Percentiles rank a stretch among this genome's conserved stretches.
These are phyloP conservation scores for Aelia acuminata DNA, from an alignment of 2,888 invertebrate genomes.

Conservation along the genomic window DNA sequence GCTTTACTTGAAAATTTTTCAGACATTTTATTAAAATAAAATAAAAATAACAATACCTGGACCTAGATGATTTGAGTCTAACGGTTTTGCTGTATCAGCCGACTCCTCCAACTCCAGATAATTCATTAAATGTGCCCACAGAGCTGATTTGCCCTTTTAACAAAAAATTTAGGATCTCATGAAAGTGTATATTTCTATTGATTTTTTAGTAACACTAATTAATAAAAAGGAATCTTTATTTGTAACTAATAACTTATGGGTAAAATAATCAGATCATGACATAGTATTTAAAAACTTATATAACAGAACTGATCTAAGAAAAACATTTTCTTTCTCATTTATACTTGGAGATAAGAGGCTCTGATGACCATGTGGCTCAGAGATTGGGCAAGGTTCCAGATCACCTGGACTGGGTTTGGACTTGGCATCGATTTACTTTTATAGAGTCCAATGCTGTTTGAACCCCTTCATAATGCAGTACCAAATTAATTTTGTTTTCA, in stretches of 20 bases:
- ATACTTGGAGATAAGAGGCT: too few species aligned
- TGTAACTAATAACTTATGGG: background rate
- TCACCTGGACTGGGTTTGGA: too few species aligned
- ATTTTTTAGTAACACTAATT: background rate
- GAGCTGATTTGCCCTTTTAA: constrained; percentile 89
- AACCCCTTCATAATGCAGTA: too few species aligned
- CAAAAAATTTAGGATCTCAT: background rate
- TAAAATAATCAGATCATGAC: too few species aligned
- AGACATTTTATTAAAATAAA: background rate
- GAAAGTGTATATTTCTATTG: background rate
- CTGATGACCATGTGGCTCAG: too few species aligned
- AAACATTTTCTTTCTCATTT: too few species aligned
- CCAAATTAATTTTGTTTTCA: too few species aligned
- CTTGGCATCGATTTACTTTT: too few species aligned
- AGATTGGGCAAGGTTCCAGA: too few species aligned
- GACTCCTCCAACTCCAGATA: constrained; percentile 88
- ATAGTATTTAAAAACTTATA: background rate
- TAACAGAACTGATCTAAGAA: background rate
- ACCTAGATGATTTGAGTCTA: constrained; percentile 76
- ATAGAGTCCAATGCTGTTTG: too few species aligned
- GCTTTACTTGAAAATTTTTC: background rate
- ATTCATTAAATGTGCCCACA: constrained; percentile 95
- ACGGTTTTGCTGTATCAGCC: constrained; percentile 73
- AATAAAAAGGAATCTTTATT: background rate
- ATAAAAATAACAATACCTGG: constrained; percentile 72